Conservation (phyloP, 2,113 vertebrate genomes). For the Grantiella picta region DNA sequence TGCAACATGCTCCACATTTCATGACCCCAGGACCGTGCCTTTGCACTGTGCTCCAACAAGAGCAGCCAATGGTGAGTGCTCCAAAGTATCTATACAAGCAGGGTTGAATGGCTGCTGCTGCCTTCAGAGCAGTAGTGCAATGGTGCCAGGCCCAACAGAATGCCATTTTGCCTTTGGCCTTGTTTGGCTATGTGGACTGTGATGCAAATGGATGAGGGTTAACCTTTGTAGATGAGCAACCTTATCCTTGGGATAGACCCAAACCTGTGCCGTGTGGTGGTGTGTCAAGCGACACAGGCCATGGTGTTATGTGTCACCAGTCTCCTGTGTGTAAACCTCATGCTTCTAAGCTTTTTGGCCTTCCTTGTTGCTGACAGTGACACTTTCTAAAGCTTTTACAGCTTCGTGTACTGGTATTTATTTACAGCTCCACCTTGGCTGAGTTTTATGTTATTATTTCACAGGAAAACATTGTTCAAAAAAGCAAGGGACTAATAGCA, state of each 20-base stretch:
- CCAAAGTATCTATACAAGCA: background rate
- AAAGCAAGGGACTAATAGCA: constrained; percentile 37
- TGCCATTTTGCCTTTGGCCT: fast-evolving
- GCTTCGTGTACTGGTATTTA: background rate
- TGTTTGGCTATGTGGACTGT: fast-evolving
- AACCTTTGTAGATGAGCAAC: background rate
- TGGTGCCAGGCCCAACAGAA: fast-evolving
- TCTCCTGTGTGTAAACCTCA: background rate
- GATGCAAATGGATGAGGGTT: background rate
- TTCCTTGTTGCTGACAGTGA: background rate
- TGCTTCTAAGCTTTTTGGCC: background rate
- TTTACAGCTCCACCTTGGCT: background rate
- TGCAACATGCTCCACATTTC: background rate
- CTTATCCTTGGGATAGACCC: background rate
- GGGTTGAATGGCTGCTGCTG: background rate
- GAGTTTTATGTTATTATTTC: background rate
- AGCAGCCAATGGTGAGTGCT: fast-evolving
- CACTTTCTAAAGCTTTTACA: background rate
- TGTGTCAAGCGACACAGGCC: background rate
- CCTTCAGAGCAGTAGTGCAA: background rate
- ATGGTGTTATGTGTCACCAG: background rate
- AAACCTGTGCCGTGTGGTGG: background rate
- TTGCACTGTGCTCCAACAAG: background rate
- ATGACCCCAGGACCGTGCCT: fast-evolving
- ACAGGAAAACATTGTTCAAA: background rate